phyloP scores from a whole-genome alignment of 2,113 vertebrate genomes.

The Desmodus rotundus region DNA sequence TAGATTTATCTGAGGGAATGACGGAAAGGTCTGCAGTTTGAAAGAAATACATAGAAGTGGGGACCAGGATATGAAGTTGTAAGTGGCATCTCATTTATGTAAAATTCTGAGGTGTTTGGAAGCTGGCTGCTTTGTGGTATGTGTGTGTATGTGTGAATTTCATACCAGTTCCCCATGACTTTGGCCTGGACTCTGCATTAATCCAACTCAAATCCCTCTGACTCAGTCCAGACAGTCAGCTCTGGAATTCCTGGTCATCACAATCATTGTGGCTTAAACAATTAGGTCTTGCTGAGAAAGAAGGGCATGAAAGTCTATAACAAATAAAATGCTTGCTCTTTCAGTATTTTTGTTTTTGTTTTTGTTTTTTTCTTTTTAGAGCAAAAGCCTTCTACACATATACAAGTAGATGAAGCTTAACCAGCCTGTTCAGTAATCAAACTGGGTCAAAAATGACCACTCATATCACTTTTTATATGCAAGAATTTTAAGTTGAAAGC shows the following conservation, averaged over 20 bases:
- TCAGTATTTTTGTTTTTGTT: not conserved
- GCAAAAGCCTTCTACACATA: not conserved
- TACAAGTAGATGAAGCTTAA: not conserved
- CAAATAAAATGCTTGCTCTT: not conserved
- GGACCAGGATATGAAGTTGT: not conserved
- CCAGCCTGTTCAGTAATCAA: not conserved
- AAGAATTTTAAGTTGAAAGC: not conserved
- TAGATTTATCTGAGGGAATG: not conserved
- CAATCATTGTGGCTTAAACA: constrained; percentile 38
- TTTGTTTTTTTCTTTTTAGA: constrained; percentile 1
- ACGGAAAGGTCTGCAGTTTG: not conserved
- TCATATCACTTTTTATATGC: not conserved
- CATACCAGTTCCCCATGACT: constrained; percentile 68
- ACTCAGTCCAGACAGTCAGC: constrained; percentile 55
- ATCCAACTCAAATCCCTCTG: constrained; percentile 63
- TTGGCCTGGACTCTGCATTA: constrained; percentile 60
- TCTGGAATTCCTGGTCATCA: constrained; percentile 46
- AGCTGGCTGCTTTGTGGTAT: constrained; percentile 60
- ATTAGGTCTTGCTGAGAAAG: constrained; percentile 6
- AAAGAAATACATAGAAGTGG: not conserved
- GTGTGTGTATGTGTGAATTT: constrained; percentile 27
- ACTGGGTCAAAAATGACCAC: not conserved
- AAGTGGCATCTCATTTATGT: constrained; percentile 52
- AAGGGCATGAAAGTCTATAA: not conserved
- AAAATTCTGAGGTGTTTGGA: constrained; percentile 53